phyloP scores from a whole-genome alignment of 2,797 vertebrate species.

The Trichosurus vulpecula region DNA sequence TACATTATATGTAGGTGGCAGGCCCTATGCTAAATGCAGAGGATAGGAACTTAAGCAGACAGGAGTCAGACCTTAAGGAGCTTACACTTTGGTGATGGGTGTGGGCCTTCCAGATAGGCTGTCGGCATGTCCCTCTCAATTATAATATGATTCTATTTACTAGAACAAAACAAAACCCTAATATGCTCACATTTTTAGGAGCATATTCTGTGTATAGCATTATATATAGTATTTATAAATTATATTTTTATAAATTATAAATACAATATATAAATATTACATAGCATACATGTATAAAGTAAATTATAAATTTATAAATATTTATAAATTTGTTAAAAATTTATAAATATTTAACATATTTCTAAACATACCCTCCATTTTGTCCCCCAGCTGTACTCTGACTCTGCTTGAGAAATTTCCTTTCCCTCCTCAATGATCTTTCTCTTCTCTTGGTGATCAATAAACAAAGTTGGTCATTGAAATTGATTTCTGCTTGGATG shows the following conservation, averaged over 20 bases:
- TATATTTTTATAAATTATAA: too few species aligned
- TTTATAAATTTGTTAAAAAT: too few species aligned
- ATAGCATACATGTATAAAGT: too few species aligned
- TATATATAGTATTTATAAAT: too few species aligned
- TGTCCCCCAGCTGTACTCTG: neutral
- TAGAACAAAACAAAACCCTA: neutral
- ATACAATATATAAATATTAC: too few species aligned
- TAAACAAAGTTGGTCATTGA: conserved; percentile 30
- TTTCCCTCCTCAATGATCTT: conserved; percentile 16
- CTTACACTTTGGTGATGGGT: neutral
- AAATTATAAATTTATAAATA: too few species aligned
- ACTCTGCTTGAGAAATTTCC: conserved; percentile 1
- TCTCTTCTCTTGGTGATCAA: neutral
- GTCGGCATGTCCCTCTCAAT: neutral
- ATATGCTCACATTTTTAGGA: conserved; percentile 3
- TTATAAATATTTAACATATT: too few species aligned
- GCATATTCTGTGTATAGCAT: conserved; percentile 29
- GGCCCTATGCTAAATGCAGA: neutral
- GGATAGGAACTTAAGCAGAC: neutral
- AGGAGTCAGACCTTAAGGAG: neutral
- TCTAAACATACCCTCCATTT: neutral
- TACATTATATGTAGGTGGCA: neutral
- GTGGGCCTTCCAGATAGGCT: neutral
- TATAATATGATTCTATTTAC: neutral
- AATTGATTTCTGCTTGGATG: conserved; percentile 84